These are phyloP conservation scores for Pyralis farinalis DNA, from an alignment of 2,888 invertebrate genomes.

Conservation along the genomic window DNA sequence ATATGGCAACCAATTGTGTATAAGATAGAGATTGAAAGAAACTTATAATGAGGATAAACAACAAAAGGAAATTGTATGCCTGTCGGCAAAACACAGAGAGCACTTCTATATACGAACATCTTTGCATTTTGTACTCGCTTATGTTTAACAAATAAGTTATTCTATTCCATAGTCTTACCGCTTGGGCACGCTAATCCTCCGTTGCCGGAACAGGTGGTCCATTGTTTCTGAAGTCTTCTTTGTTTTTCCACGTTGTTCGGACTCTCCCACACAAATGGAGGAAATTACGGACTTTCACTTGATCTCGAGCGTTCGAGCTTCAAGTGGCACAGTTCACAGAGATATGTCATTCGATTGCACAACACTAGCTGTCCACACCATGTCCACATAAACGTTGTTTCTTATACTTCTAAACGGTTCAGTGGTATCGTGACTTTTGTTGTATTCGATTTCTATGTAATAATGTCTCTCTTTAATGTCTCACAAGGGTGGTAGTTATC, in stretches of 20 bases:
- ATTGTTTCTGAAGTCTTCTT: conserved; percentile 56
- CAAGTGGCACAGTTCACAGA: conserved; percentile 14
- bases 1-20: conserved; percentile 2
- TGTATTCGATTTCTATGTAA: not conserved
- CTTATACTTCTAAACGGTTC: conserved; percentile 1
- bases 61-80: conserved; percentile 10
- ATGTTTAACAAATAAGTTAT: too few relatives aligned
- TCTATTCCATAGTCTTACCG: conserved; percentile 45
- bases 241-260: conserved; percentile 50
- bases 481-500: conserved; percentile 1
- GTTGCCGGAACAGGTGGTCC: conserved; percentile 75
- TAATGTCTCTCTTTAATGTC: not conserved
- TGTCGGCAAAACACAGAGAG: too few relatives aligned
- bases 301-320: conserved; percentile 42
- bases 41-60: not conserved
- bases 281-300: conserved; percentile 72
- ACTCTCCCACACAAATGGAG: conserved; percentile 57
- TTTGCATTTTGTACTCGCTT: too few relatives aligned
- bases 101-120: too few relatives aligned
- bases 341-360: conserved; percentile 18
- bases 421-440: not conserved
- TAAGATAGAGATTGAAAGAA: conserved; percentile 1
- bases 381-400: conserved; percentile 11
- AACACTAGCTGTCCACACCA: conserved; percentile 13
- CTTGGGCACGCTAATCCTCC: conserved; percentile 72